These are phyloP conservation scores for Ladona fulva DNA, from an alignment of 1,140 invertebrate genomes.

Conservation along the genomic window DNA sequence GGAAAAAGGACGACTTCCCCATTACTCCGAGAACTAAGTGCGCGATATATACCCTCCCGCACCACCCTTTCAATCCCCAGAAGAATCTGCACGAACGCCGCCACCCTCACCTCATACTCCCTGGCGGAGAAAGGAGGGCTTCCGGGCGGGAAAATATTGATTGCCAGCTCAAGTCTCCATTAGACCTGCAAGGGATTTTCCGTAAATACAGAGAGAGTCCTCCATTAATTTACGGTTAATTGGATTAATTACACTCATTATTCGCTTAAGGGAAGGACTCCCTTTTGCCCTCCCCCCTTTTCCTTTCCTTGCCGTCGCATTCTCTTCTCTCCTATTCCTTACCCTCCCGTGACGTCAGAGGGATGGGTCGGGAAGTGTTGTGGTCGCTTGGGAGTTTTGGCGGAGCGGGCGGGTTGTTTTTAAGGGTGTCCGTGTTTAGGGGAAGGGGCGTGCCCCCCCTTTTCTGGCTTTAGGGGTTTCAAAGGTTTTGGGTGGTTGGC, in stretches of 20 bases:
- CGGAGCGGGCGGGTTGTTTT: neutral
- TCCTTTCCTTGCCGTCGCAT: neutral
- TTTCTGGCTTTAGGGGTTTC: neutral
- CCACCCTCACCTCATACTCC: neutral
- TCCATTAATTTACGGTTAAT: constrained; percentile 42
- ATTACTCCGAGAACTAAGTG: neutral
- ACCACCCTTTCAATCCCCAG: neutral
- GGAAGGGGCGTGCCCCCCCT: neutral
- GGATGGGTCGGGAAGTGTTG: neutral
- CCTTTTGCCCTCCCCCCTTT: neutral
- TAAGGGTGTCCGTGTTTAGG: neutral
- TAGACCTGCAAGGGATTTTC: constrained; percentile 28
- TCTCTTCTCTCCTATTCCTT: neutral
- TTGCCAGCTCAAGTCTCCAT: constrained; percentile 38
- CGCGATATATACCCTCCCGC: neutral
- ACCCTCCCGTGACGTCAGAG: neutral
- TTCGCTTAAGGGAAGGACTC: constrained; percentile 22
- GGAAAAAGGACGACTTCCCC: neutral
- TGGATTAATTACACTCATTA: constrained; percentile 42
- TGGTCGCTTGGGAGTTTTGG: neutral
- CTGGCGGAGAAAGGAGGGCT: neutral
- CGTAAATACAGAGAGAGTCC: constrained; percentile 35
- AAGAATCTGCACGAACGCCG: neutral
- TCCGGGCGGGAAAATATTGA: constrained; percentile 33
- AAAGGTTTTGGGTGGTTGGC: neutral